phyloP scores from a whole-genome alignment of 2,113 vertebrate genomes.

The Tapirus terrestris region DNA sequence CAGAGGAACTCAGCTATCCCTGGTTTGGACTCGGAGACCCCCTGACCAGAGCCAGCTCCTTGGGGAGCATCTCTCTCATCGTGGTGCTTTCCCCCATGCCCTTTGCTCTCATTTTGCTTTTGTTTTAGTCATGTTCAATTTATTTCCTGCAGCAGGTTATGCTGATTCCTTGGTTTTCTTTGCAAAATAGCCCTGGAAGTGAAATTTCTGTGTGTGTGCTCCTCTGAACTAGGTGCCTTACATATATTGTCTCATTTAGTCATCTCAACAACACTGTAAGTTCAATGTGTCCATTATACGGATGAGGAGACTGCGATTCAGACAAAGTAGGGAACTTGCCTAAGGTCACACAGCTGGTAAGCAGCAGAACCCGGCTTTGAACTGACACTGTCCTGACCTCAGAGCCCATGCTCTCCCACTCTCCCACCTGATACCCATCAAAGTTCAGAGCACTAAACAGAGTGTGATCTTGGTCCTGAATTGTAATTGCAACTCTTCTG shows the following conservation, averaged over 20 bases:
- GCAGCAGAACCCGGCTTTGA: not conserved
- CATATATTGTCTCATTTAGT: not conserved
- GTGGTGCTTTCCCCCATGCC: accelerated
- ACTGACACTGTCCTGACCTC: not conserved
- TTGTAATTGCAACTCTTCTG: not conserved
- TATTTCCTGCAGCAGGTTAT: not conserved
- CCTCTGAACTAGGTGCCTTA: not conserved
- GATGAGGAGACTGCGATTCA: not conserved
- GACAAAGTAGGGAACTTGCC: not conserved
- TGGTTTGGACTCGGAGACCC: not conserved
- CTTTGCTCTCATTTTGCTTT: not conserved
- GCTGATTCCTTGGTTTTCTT: not conserved
- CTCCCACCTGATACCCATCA: not conserved
- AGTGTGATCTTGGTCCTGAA: not conserved
- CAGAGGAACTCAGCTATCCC: not conserved
- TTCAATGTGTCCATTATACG: not conserved
- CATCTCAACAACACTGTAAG: not conserved
- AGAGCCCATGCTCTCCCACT: accelerated
- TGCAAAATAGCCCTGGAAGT: not conserved
- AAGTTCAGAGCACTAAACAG: not conserved
- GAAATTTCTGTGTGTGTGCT: accelerated
- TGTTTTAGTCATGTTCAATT: not conserved
- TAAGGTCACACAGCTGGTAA: not conserved
- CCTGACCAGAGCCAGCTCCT: not conserved
- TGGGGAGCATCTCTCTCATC: not conserved